Conservation (phyloP, 2,113 vertebrate species). For the Polyodon spathula region DNA sequence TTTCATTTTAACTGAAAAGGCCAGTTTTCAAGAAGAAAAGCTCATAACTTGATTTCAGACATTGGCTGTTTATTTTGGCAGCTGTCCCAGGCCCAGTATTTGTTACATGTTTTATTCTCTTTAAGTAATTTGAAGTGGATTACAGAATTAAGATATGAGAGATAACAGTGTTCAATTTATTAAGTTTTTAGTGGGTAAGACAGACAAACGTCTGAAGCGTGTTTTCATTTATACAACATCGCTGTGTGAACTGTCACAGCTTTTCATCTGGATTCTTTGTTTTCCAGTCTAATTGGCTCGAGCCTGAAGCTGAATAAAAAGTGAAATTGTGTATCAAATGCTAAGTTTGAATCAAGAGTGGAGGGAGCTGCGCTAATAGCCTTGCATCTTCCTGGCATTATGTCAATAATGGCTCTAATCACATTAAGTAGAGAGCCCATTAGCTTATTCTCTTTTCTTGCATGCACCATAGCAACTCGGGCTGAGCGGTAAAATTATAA, state of each 20-base stretch:
- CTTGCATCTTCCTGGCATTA: conserved; percentile 94
- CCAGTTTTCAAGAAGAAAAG: background rate
- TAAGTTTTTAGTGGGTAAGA: conserved; percentile 66
- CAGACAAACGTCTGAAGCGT: conserved; percentile 66
- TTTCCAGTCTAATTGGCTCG: background rate
- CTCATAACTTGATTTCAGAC: background rate
- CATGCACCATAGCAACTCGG: conserved; percentile 63
- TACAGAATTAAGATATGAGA: conserved; percentile 57
- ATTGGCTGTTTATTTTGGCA: background rate
- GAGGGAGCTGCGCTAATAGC: conserved; percentile 88
- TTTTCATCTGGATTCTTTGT: conserved; percentile 68
- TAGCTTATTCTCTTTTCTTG: conserved; percentile 81
- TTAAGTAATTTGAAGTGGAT: conserved; percentile 42
- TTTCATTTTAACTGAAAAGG: too few species aligned
- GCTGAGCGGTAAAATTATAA: conserved; percentile 54
- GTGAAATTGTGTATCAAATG: conserved; percentile 70
- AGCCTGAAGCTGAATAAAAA: conserved; percentile 57
- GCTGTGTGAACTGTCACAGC: conserved; percentile 57
- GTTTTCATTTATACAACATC: conserved; percentile 61
- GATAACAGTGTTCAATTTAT: conserved; percentile 55
- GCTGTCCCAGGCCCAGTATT: background rate
- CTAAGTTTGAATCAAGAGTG: conserved; percentile 60
- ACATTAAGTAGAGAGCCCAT: conserved; percentile 97
- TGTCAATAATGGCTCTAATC: conserved; percentile 98
- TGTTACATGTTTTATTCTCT: conserved; percentile 23